Base-by-base conservation (phyloP, 2,888 invertebrate genomes). In the Chrysotoxum bicinctum region DNA sequence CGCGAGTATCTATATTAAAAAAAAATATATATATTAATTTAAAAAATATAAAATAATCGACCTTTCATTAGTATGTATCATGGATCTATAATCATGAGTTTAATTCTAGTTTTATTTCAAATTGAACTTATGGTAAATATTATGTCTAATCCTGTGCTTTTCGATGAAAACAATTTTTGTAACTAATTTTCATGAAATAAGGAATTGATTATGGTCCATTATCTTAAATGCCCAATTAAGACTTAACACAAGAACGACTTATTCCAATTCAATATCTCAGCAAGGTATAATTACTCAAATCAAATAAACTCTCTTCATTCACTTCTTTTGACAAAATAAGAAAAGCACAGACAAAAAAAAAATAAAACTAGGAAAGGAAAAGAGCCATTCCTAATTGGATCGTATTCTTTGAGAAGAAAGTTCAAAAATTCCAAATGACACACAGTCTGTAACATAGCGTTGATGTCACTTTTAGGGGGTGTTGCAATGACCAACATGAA, bases 261-360 rank as follows among this genome's bases (percentile, higher is more conserved):
- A 8, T 58, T 14, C 21, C 14, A 58, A 58, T 37, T n/a, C n/a
- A 60, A 37, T n/a, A 60, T 60, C 23, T n/a, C 14, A 23, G n/a
- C 2, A 23, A 60, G 21, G 14, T 45, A 64, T 64, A 64, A 64
- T 64, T 60, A 60, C 60, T 60, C 23, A 60, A 60, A 60, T 60
- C 26, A 40, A 60, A 43, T 40, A 23, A 60, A 60, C 14, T 48
- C 52, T 32, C 40, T 40, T 60, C 26, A 23, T 26, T 60, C 23
- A 60, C n/a, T 40, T 40, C n/a, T 23, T 60, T 21, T 19, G 9
- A 40, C 2, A 40, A 40, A 60, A 60, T 40, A 60, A 23, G 5
- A 40, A n/a, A n/a, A n/a, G n/a, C n/a, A 12, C 1, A 12, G 1
- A 21, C 26, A n/a, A 52, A 58, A 21, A 23, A 58, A 14, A 23